Conservation (phyloP, 2,888 invertebrate genomes). For the Xanthostigma xanthostigma region DNA sequence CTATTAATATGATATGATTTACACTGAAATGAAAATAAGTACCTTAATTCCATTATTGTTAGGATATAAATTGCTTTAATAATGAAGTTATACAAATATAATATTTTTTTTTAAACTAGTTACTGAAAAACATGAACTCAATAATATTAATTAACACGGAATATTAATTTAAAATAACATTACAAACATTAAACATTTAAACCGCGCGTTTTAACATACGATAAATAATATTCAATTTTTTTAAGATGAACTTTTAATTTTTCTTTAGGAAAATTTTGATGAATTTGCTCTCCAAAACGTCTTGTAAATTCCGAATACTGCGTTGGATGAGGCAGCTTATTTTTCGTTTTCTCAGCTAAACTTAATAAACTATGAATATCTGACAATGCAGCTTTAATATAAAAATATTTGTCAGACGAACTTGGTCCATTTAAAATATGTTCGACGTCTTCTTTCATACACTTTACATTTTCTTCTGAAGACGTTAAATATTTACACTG, state of each 20-base stretch:
- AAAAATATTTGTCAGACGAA: constrained; percentile 33
- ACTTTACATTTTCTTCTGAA: constrained; percentile 37
- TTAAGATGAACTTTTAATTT: constrained; percentile 41
- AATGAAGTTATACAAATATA: no score
- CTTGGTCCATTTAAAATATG: constrained; percentile 46
- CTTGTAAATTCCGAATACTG: not conserved
- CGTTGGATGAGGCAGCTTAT: not conserved
- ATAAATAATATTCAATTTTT: constrained; percentile 58
- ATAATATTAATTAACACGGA: no score
- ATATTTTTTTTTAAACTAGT: no score
- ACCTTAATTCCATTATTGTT: no score
- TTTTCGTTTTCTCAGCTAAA: constrained; percentile 26
- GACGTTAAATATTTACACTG: constrained; percentile 41
- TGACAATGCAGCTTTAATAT: constrained; percentile 50
- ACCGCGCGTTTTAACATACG: constrained; percentile 35
- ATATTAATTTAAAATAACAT: not conserved
- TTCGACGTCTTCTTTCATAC: constrained; percentile 44
- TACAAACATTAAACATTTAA: not conserved
- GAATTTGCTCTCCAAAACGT: no score
- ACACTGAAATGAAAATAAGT: no score
- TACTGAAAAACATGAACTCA: no score
- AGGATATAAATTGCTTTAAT: no score
- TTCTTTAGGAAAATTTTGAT: constrained; percentile 23
- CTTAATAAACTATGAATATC: constrained; percentile 42
- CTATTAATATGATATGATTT: no score